Base-by-base conservation (phyloP, 2,113 vertebrate genomes). In the Burhinus bistriatus region DNA sequence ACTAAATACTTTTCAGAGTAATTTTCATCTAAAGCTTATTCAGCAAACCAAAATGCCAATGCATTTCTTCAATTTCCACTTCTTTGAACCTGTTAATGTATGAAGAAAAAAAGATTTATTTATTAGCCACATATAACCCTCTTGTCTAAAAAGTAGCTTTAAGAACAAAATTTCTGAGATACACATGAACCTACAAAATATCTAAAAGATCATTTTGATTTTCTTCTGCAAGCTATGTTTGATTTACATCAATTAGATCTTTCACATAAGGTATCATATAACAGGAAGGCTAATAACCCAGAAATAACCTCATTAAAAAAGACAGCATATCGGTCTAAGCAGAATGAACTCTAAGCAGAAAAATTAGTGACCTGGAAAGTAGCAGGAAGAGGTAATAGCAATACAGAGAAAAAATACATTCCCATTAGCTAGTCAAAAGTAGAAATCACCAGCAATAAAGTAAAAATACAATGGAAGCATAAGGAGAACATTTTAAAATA, bases 251-350 rank as follows among this genome's bases (percentile, higher is more conserved):
- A 99, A 98, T 99, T 99, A 99, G 98, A 97, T 98, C 98, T 97
- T 98, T 98, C 98, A 98, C 99, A 98, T 99, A 99, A 99, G 99
- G 99, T 99, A 99, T 98, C 99, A 98, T 98, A 99, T 98, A 99
- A 98, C 98, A 98, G 99, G 98, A 98, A 99, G 99, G 99, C 99
- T 99, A 99, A 99, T 99, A 99, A 99, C 99, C 99, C 99, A 99
- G 99, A 99, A 99, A 99, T 99, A 99, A 99, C 99, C 99, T 99
- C 99, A 99, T 99, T 99, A 99, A 98, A 99, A 98, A 98, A 99
- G 99, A 99, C 99, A 99, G 99, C 98, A 98, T 97, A 98, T 98
- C 99, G 98, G 99, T 99, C 99, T 99, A 98, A 99, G 98, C 98
- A 99, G 99, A 99, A 99, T 99, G 99, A 99, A 99, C 99, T 99